These are phyloP conservation scores for Patella depressa DNA, from an alignment of 2,888 invertebrate species.

Conservation along the genomic window DNA sequence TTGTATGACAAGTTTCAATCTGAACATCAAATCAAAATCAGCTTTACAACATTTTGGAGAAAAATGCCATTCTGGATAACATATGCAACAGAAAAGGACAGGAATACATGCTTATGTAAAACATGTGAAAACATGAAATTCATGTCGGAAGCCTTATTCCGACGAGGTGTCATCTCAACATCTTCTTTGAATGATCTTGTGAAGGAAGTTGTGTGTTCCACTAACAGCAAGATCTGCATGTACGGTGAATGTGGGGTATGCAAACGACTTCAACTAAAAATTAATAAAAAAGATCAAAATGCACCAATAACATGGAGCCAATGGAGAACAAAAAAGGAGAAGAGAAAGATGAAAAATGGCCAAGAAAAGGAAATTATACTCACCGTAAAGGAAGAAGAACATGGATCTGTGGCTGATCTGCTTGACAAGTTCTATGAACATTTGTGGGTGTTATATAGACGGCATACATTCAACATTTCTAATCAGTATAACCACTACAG, in stretches of 20 bases:
- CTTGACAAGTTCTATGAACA: constrained; percentile 11
- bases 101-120: constrained; percentile 38
- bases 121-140: constrained; percentile 32
- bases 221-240: constrained; percentile 27
- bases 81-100: constrained; percentile 25
- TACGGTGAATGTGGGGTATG: constrained; percentile 27
- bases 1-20: constrained; percentile 31
- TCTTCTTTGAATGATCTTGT: constrained; percentile 18
- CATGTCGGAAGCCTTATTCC: constrained; percentile 25
- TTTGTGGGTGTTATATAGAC: constrained; percentile 8
- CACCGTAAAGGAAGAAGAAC: constrained; percentile 5
- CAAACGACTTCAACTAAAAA: constrained; percentile 15
- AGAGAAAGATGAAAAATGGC: constrained; percentile 17
- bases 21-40: constrained; percentile 18
- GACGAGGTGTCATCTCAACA: constrained; percentile 23
- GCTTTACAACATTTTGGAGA: constrained; percentile 31
- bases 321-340: constrained; percentile 26
- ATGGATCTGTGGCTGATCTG: constrained; percentile 7
- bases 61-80: constrained; percentile 33
- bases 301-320: constrained; percentile 19
- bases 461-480: constrained; percentile 18
- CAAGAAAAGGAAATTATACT: constrained; percentile 14
- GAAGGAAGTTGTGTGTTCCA: constrained; percentile 26
- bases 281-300: constrained; percentile 9
- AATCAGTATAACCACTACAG: constrained; percentile 17